These are phyloP conservation scores for Eupithecia exiguata DNA, from an alignment of 2,888 invertebrate species.

Conservation along the genomic window DNA sequence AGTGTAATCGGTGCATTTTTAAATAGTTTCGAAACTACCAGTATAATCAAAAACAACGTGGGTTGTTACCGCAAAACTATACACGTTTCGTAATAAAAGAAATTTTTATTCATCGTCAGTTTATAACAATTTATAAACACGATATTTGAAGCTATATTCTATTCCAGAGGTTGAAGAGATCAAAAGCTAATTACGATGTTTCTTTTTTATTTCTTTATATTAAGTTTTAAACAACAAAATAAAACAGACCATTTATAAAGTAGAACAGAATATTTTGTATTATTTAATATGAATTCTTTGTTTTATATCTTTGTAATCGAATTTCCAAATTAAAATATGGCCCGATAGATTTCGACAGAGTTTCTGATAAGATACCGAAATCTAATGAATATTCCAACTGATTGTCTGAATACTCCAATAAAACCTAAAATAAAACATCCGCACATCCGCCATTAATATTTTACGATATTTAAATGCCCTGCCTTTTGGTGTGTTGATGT, in stretches of 20 bases:
- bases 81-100: not conserved
- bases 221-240: not conserved
- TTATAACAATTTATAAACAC: not conserved
- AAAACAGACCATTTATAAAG: conserved; percentile 2
- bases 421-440: conserved; percentile 62
- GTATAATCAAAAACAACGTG: not conserved
- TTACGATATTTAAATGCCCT: conserved; percentile 61
- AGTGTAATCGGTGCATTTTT: not conserved
- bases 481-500: conserved; percentile 29
- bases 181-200: not conserved
- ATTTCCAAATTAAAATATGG: conserved; percentile 9
- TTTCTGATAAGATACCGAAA: conserved; percentile 42
- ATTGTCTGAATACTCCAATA: conserved; percentile 59
- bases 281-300: conserved; percentile 8
- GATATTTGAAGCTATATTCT: not conserved
- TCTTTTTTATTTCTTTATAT: not conserved
- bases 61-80: not conserved
- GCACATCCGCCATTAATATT: conserved; percentile 66
- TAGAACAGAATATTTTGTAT: conserved; percentile 3
- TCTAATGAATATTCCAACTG: conserved; percentile 61
- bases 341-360: conserved; percentile 17
- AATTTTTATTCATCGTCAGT: not conserved
- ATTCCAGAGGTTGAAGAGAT: not conserved
- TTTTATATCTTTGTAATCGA: conserved; percentile 8
- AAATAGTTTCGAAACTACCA: not conserved